A percentile compares a stretch with the other conserved stretches of the same genome.
Evolutionary conservation across 2,113 vertebrate genomes (phyloP).

Genomic region (Barnardius zonarius): DNA sequence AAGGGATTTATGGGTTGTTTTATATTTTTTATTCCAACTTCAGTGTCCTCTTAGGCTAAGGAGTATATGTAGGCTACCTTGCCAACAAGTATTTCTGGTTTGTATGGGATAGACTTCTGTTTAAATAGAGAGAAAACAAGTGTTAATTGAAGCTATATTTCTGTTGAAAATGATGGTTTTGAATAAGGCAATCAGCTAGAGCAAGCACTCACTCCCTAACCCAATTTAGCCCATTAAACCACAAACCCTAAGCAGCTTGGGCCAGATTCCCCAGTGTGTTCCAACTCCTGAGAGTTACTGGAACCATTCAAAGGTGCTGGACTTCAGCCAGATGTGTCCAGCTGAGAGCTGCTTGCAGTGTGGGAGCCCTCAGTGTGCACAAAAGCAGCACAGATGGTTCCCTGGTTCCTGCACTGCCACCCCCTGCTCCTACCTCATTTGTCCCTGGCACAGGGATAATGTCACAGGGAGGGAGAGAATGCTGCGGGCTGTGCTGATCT

Average conservation of each 20-base stretch:
- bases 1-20: background rate
- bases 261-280: slow-evolving; percentile 23
- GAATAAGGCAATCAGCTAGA: background rate
- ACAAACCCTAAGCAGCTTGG: slow-evolving; percentile 38
- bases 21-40: background rate
- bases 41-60: background rate
- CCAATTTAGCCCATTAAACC: slow-evolving; percentile 44
- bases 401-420: background rate
- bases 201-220: background rate
- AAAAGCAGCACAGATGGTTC: slow-evolving; percentile 43
- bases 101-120: background rate
- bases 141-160: slow-evolving; percentile 1
- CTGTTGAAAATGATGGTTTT: background rate
- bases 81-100: background rate
- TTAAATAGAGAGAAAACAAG: background rate
- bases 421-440: background rate
- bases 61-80: background rate
- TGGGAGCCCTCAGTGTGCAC: slow-evolving; percentile 8
- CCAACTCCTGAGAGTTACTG: slow-evolving; percentile 46
- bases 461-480: background rate
- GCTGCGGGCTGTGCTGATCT: background rate
- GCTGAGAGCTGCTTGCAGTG: background rate
- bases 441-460: slow-evolving; percentile 5
- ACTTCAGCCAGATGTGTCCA: slow-evolving; percentile 33
- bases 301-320: slow-evolving; percentile 28